Percentiles rank a stretch among this genome's conserved stretches.
phyloP scores from a whole-genome alignment of 2,113 vertebrate species.

The Conger conger region DNA sequence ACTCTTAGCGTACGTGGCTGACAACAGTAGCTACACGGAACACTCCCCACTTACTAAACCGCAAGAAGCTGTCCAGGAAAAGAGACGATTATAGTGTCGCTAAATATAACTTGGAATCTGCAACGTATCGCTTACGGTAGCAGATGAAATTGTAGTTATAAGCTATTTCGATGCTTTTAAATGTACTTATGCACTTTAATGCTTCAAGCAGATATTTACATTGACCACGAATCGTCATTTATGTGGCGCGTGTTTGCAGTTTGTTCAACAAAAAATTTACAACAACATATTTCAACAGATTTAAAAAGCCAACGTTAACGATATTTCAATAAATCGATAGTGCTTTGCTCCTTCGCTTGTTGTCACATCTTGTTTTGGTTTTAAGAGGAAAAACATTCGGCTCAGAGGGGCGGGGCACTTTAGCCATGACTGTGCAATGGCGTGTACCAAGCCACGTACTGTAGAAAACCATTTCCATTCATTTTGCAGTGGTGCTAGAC shows the following conservation, averaged over 20 bases:
- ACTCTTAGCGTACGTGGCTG: not conserved
- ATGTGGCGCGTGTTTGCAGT: not conserved
- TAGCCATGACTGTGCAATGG: not conserved
- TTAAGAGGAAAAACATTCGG: not conserved
- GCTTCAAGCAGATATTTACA: not conserved
- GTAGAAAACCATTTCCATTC: not conserved
- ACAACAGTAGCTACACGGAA: not conserved
- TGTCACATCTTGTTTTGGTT: not conserved
- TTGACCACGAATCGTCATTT: not conserved
- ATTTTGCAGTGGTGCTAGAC: not conserved
- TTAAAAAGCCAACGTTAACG: not conserved
- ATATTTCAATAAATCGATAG: not conserved
- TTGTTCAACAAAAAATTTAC: too few species aligned
- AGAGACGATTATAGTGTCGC: not conserved
- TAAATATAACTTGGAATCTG: not conserved
- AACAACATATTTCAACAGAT: not conserved
- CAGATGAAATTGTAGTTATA: not conserved
- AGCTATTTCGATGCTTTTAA: not conserved
- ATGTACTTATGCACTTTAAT: not conserved
- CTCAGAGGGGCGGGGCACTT: slow-evolving; percentile 4
- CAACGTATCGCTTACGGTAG: not conserved
- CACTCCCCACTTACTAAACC: not conserved
- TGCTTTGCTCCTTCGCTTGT: not conserved
- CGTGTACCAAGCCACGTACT: slow-evolving; percentile 1
- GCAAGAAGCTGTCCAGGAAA: not conserved